Conservation (phyloP, 2,888 invertebrate genomes). For the Bedellia somnulentella region DNA sequence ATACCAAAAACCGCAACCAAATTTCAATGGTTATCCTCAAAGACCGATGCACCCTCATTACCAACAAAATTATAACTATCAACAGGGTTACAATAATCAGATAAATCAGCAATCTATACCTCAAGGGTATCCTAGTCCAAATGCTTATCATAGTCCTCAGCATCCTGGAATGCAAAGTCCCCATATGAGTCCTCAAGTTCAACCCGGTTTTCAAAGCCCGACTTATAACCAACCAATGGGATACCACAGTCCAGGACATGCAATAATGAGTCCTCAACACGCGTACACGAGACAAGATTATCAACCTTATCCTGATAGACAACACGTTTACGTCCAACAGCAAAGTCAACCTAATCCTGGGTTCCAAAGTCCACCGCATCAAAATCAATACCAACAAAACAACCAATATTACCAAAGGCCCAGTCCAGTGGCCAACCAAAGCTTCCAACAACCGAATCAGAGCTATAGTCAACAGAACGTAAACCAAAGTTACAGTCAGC, state of each 20-base stretch:
- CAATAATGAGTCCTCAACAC: conserved; percentile 46
- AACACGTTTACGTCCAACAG: conserved; percentile 38
- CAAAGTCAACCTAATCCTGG: conserved; percentile 29
- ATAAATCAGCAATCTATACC: conserved; percentile 26
- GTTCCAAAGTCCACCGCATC: conserved; percentile 47
- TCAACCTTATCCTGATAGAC: conserved; percentile 29
- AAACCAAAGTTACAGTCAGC: conserved; percentile 1
- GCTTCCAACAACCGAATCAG: conserved; percentile 22
- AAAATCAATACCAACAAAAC: conserved; percentile 35
- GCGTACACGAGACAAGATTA: conserved; percentile 37
- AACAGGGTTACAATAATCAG: conserved; percentile 39
- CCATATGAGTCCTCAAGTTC: conserved; percentile 33
- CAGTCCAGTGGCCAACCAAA: conserved; percentile 19
- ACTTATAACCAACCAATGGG: conserved; percentile 28
- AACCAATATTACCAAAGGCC: conserved; percentile 6
- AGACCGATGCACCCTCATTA: conserved; percentile 34
- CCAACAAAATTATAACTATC: conserved; percentile 41
- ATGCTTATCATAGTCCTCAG: conserved; percentile 41
- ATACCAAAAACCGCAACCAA: conserved; percentile 34
- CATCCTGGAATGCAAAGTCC: conserved; percentile 43
- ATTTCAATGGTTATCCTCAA: conserved; percentile 43
- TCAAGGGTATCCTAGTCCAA: conserved; percentile 38
- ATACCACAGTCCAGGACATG: conserved; percentile 39
- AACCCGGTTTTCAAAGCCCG: conserved; percentile 44
- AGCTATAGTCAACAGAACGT: conserved; percentile 25